Base-by-base conservation (phyloP, 2,888 invertebrate genomes). In the Phyto melanocephala region DNA sequence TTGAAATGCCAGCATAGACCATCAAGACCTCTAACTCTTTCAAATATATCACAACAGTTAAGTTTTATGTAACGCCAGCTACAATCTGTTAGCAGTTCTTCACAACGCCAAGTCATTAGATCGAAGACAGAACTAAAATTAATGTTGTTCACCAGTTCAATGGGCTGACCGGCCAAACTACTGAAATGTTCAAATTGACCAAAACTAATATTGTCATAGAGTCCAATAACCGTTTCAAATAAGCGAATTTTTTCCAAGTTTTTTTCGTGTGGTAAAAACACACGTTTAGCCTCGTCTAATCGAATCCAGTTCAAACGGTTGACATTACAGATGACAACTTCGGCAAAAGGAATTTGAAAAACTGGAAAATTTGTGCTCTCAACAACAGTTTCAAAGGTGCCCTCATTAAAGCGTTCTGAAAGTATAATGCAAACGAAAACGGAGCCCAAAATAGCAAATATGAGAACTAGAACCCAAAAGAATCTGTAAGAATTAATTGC, bases 1-100 rank as follows among this genome's bases (percentile, higher is more conserved):
- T 92, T 92, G 85, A 92, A 92, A 0, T 92, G 87, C 88, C 91
- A 92, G 78, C 92, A 92, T 10, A 91, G 85, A 0, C 92, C 92
- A 75, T 89, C 90, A 82, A 92, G 91, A 33, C 91, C 91, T 80
- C 88, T 90, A 40, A 92, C 91, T 52, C 88, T 86, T 6, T 91
- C 90, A 81, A 93, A 92, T 35, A 92, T 87, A 11, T 91, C 89
- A 84, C 92, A 92, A 82, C 92, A 93, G 28, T 92, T 86, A 45
- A 90, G 85, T 11, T 87, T 68, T 52, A 85, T 82, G 81, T 90
- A 88, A 1, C 92, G 88, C 92, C 92, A 92, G 85, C 89, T 89
- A 81, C 92, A 93, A 5, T 87, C 78, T 0, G 84, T 78, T 6
- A 90, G 68, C 4, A 92, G 58, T 47, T 92, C 92, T 7, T 91